Evolutionary conservation across 2,888 invertebrate species (phyloP), one percentile per base, ranked within the genome.

Genomic region (Arctia plantaginis): DNA sequence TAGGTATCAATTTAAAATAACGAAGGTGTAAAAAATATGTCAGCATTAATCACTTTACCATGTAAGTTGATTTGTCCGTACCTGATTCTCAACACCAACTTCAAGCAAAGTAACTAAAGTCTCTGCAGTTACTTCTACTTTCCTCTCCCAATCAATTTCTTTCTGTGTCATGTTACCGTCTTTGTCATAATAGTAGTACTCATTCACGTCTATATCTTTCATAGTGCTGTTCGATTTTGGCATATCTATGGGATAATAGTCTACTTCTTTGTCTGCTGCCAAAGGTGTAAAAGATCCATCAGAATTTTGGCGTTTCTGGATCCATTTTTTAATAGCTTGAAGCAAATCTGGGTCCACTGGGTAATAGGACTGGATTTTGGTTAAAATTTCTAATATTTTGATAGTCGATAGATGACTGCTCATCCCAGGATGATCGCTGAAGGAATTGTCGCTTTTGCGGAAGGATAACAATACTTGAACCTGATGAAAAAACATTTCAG

Each of bases 371-470:
- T 97, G 97, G 35, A 97, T 96, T 88, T 96, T 96, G 4, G 96
- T 93, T 0, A 97, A 90, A 7, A 97, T 96, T 86, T 97, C 97
- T 13, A 97, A 87, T 27, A 96, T 96, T 82, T 96, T 95, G 4
- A 97, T 96, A 0, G 97, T 97, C 0, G 96, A 96, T 76, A 96
- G 90, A 80, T 97, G 97, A 81, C 97, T 97, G 75, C 96, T 96
- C 86, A 97, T 94, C 83, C 96, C 96, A 77, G 96, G 97, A 78
- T 97, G 97, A 75, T 97, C 97, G 74, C 97, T 97, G 88, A 97
- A 97, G 0, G 97, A 97, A 81, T 97, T 96, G 87, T 97, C 97
- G n/a, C 91, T 94, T 87, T 96, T 97, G 15, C 96, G 94, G 90
- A 97, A 97, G 0, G 96, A 96, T 1, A 97, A 90, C 12, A 97